Percentiles rank a stretch among this genome's conserved stretches.
Evolutionary conservation across 2,113 vertebrate genomes (phyloP).

Genomic region (Podarcis raffonei): DNA sequence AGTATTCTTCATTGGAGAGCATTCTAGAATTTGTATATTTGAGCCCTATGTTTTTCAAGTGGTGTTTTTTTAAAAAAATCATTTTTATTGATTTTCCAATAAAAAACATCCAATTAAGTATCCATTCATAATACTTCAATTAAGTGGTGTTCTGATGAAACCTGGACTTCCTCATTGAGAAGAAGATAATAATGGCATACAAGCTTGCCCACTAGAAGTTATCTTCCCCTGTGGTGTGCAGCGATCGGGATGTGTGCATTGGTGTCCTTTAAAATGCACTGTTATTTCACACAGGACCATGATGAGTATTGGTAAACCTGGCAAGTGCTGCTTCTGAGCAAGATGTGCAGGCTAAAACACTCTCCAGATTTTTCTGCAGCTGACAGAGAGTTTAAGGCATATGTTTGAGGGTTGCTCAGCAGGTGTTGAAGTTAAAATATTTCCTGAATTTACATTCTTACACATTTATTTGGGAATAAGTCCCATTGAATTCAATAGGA

Average conservation of each 20-base stretch:
- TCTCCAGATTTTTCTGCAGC: not conserved
- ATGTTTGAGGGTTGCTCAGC: not conserved
- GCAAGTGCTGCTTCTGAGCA: not conserved
- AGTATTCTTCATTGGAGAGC: not conserved
- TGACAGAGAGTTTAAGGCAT: not conserved
- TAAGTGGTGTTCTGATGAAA: not conserved
- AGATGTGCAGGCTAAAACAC: not conserved
- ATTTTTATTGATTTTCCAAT: too few relatives aligned
- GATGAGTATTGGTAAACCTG: not conserved
- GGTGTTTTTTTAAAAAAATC: too few relatives aligned
- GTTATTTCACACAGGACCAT: not conserved
- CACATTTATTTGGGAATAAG: not conserved
- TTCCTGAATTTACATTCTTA: not conserved
- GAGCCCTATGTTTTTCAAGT: not conserved
- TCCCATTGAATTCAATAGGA: not conserved
- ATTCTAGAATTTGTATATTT: not conserved
- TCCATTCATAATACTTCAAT: too few relatives aligned
- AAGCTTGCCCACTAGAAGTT: not conserved
- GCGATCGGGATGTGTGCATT: not conserved
- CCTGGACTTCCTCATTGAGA: not conserved
- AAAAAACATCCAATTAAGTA: too few relatives aligned
- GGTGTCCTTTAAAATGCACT: not conserved
- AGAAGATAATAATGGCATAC: not conserved
- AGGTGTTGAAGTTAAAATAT: not conserved
- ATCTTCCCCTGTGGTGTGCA: not conserved